A percentile compares a stretch with the other conserved stretches of the same genome.
Conservation (phyloP, 1,140 invertebrate species). For the Maconellicoccus hirsutus region DNA sequence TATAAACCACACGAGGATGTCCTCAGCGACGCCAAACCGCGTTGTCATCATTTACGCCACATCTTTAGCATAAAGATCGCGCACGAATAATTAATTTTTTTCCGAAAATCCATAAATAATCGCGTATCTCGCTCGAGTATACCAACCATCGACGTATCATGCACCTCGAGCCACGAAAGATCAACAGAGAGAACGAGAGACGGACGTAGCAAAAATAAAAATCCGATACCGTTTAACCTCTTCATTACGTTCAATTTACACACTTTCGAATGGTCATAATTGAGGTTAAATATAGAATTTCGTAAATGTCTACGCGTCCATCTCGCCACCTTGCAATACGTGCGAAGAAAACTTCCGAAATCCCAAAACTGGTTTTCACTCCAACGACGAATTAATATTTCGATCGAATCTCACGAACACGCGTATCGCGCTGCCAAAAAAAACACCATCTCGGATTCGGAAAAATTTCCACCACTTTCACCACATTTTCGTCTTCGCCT, state of each 20-base stretch:
- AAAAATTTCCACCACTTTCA: neutral
- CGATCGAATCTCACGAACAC: neutral
- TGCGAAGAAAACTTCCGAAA: neutral
- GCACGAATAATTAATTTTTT: no score
- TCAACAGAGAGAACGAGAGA: neutral
- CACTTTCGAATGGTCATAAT: neutral
- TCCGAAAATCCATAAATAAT: no score
- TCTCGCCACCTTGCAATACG: no score
- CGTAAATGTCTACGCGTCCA: no score
- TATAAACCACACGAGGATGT: no score
- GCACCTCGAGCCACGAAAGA: no score
- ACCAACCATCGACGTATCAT: no score
- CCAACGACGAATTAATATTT: neutral
- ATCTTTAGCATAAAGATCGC: no score
- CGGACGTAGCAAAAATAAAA: neutral
- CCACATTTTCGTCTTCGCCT: neutral
- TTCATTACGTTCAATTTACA: slow-evolving; percentile 4
- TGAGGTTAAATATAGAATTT: no score
- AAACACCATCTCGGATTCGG: neutral
- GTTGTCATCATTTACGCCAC: no score
- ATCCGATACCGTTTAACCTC: slow-evolving; percentile 8
- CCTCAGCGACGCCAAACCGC: no score
- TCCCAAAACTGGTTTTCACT: neutral
- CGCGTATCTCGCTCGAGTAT: no score
- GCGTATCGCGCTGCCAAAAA: neutral